phyloP scores from a whole-genome alignment of 2,888 invertebrate species.

The Torymus texanus region DNA sequence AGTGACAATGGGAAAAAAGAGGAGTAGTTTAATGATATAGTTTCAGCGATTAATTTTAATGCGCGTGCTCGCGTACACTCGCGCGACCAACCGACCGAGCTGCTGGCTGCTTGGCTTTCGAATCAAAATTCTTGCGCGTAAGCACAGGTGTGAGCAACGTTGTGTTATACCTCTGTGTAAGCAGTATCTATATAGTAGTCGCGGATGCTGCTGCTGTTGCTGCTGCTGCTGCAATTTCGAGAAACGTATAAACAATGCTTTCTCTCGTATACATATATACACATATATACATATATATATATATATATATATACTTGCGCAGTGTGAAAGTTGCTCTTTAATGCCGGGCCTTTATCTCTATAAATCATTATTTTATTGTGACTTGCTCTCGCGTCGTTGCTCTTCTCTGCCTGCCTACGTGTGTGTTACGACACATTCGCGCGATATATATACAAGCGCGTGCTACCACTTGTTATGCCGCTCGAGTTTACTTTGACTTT shows the following conservation, averaged over 20 bases:
- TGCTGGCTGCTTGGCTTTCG: neutral
- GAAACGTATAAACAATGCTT: slow-evolving; percentile 33
- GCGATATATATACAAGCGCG: too few relatives aligned
- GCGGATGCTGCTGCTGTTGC: too few relatives aligned
- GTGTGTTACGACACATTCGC: neutral
- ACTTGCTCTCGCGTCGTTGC: neutral
- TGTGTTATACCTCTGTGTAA: too few relatives aligned
- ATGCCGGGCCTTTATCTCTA: neutral
- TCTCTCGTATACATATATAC: neutral
- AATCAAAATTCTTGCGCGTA: neutral
- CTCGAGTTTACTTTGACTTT: too few relatives aligned
- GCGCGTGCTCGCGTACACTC: neutral
- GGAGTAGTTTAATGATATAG: slow-evolving; percentile 30
- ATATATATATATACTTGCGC: too few relatives aligned
- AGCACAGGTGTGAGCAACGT: too few relatives aligned
- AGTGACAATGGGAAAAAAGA: slow-evolving; percentile 12
- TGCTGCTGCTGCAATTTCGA: neutral
- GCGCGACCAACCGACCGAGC: too few relatives aligned
- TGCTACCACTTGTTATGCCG: too few relatives aligned
- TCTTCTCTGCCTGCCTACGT: neutral
- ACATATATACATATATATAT: too few relatives aligned
- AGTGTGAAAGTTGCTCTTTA: slow-evolving; percentile 15
- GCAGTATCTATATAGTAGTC: too few relatives aligned
- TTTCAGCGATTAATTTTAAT: slow-evolving; percentile 17
- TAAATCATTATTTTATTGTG: slow-evolving; percentile 17